Conservation (phyloP, 2,888 invertebrate species). For the Neoascia interrupta region DNA sequence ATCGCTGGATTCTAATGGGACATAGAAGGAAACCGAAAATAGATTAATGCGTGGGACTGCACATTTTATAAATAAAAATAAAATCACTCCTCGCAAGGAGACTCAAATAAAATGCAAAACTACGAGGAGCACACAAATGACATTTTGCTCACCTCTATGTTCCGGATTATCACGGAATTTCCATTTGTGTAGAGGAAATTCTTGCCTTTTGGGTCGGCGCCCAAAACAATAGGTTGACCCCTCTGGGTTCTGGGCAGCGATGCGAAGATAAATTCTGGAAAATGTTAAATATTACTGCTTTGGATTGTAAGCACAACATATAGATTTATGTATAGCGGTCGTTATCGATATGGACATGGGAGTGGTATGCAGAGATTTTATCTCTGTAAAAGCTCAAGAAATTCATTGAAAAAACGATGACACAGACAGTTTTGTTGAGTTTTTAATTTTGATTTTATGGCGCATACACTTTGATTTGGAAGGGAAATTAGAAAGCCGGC, state of each 20-base stretch:
- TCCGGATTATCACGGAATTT: conserved; percentile 97
- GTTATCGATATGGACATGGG: conserved; percentile 49
- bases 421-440: not conserved
- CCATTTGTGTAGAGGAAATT: conserved; percentile 98
- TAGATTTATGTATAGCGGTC: not conserved
- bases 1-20: conserved; percentile 90
- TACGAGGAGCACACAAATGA: too few species aligned
- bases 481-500: conserved; percentile 44
- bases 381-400: not conserved
- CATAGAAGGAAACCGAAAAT: conserved; percentile 51
- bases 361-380: conserved; percentile 43
- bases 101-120: conserved; percentile 48
- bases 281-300: conserved; percentile 12
- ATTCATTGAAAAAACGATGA: not conserved
- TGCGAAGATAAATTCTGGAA: conserved; percentile 92
- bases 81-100: conserved; percentile 46
- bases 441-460: conserved; percentile 1
- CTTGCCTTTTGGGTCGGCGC: conserved; percentile 97
- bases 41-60: conserved; percentile 67
- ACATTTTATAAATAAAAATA: conserved; percentile 37
- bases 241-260: conserved; percentile 96
- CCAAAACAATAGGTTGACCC: conserved; percentile 96
- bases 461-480: conserved; percentile 6
- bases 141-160: conserved; percentile 91
- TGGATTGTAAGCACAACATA: not conserved